Percentiles rank a stretch among this genome's conserved stretches.
These are phyloP conservation scores for Crossaster papposus DNA, from an alignment of 53 echinoderm and acorn worm genomes.

Conservation along the genomic window DNA sequence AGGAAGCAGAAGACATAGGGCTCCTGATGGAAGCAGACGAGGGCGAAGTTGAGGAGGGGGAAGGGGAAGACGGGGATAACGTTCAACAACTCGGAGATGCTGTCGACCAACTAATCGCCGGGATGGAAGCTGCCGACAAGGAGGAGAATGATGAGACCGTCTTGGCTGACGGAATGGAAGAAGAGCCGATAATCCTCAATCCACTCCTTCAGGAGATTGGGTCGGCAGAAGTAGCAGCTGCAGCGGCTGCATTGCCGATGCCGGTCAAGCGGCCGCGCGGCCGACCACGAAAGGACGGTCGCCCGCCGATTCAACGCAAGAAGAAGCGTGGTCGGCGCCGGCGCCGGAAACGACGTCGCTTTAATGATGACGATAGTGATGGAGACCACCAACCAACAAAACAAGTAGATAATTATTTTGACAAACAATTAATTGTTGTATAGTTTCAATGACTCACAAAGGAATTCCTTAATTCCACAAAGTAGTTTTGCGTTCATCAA, in stretches of 20 bases:
- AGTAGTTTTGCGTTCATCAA: background rate
- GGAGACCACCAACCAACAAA: slow-evolving; percentile 29
- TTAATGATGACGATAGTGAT: slow-evolving; percentile 37
- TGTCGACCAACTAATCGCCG: slow-evolving; percentile 29
- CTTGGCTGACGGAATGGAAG: slow-evolving; percentile 10
- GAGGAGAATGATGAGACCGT: background rate
- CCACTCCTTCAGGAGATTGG: slow-evolving; percentile 35
- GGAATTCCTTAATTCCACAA: background rate
- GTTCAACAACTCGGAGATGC: background rate
- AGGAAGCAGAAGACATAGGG: slow-evolving; percentile 17
- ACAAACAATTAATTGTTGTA: no score
- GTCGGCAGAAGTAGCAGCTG: background rate
- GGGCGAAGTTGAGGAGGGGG: slow-evolving; percentile 35
- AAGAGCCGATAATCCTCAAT: slow-evolving; percentile 12
- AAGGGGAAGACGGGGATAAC: background rate
- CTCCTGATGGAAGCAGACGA: slow-evolving; percentile 32
- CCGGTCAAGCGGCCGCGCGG: slow-evolving; percentile 81
- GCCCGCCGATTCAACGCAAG: slow-evolving; percentile 79
- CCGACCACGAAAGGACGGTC: slow-evolving; percentile 86
- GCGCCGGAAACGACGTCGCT: slow-evolving; percentile 38
- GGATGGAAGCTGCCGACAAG: background rate
- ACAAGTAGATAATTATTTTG: background rate
- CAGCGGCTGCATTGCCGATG: background rate
- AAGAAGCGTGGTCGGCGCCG: slow-evolving; percentile 71
- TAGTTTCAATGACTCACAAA: no score